These are phyloP conservation scores for Notechis scutatus DNA, from an alignment of 2,113 vertebrate genomes.

Conservation along the genomic window DNA sequence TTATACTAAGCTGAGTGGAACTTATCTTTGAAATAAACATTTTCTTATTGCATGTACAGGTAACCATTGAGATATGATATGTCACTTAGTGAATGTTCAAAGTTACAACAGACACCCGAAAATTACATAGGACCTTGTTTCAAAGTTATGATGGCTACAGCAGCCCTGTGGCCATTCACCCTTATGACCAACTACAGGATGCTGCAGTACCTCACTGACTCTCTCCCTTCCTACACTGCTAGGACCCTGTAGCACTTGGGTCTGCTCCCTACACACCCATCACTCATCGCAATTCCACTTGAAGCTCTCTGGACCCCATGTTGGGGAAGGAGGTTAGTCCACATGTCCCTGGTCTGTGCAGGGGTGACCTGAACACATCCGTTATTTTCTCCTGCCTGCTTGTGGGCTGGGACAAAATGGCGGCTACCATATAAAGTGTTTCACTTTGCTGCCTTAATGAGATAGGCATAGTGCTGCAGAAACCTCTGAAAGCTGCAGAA, in stretches of 20 bases:
- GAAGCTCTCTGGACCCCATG: neutral
- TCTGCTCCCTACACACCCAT: neutral
- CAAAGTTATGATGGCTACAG: neutral
- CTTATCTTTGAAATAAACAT: neutral
- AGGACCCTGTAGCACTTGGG: too few species aligned
- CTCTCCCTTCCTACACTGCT: too few species aligned
- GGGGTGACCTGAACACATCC: neutral
- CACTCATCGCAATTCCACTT: neutral
- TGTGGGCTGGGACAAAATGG: neutral
- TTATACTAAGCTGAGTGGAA: neutral
- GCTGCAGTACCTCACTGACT: neutral
- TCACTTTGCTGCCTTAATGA: neutral
- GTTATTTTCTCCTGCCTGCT: neutral
- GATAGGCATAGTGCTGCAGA: neutral
- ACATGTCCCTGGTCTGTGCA: neutral
- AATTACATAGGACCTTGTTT: neutral
- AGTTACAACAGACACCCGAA: neutral
- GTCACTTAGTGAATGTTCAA: neutral
- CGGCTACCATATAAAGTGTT: neutral
- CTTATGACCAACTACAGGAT: neutral
- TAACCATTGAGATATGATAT: neutral
- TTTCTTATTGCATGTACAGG: neutral
- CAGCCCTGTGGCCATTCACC: neutral
- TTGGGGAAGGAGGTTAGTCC: neutral
- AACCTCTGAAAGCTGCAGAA: neutral